These are phyloP conservation scores for Cephus sareptanus DNA, from an alignment of 2,888 invertebrate genomes.

Conservation along the genomic window DNA sequence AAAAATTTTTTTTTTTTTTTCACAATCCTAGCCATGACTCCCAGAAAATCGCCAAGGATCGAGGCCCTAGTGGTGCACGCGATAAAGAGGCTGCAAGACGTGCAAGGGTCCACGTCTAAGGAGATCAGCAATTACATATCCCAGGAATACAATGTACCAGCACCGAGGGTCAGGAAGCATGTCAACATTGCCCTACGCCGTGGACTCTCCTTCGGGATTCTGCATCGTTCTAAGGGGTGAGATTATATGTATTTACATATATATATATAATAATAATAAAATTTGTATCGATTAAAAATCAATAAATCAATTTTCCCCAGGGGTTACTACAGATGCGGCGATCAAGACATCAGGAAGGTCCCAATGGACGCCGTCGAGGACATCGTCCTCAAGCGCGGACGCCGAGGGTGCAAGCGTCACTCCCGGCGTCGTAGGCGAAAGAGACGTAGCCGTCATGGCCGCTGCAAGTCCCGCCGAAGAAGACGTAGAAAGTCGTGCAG, in stretches of 20 bases:
- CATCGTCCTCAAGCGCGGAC: background rate
- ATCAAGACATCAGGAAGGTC: background rate
- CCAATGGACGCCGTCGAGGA: background rate
- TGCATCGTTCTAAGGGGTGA: constrained; percentile 54
- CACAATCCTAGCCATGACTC: constrained; percentile 24
- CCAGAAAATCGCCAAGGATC: constrained; percentile 47
- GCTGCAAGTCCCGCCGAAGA: background rate
- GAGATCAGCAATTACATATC: constrained; percentile 59
- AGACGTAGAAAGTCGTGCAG: background rate
- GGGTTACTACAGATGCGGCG: background rate
- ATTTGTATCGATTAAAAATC: background rate
- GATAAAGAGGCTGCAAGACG: constrained; percentile 52
- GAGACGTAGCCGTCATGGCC: background rate
- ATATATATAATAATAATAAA: background rate
- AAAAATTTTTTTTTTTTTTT: background rate
- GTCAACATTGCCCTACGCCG: constrained; percentile 54
- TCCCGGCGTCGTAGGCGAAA: background rate
- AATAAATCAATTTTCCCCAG: background rate
- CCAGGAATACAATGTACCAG: constrained; percentile 51
- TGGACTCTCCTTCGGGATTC: constrained; percentile 56
- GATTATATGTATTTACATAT: background rate
- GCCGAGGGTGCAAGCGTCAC: background rate
- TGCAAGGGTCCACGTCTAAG: constrained; percentile 53
- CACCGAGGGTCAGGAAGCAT: constrained; percentile 42
- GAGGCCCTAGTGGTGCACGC: constrained; percentile 56